Base-by-base conservation (phyloP, 2,888 invertebrate genomes). In the Maniola hyperantus region DNA sequence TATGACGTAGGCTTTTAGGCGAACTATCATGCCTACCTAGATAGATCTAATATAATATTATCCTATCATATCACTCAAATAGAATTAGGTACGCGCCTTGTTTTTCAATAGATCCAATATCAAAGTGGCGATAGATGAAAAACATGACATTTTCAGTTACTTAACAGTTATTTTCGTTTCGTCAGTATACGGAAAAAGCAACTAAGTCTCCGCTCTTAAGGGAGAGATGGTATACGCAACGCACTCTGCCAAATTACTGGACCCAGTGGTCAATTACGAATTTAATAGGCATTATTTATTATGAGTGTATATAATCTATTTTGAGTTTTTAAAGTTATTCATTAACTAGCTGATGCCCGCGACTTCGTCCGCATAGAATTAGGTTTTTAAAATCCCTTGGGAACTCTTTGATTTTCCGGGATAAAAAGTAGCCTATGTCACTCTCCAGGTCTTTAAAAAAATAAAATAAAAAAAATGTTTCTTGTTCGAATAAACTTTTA, bases 51-150 rank as follows among this genome's bases (percentile, higher is more conserved):
- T 26, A 57, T n/a, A n/a, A n/a, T n/a, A n/a, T n/a, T n/a, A n/a
- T n/a, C n/a, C n/a, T n/a, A n/a, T n/a, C n/a, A n/a, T 13, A 57
- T 57, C 42, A 15, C 11, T 2, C 46, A 59, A 59, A 59, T 46
- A 44, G 48, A 59, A 59, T 48, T 59, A 26, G 26, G 26, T 26
- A 59, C 46, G 13, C 33, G 46, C 11, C 59, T 34, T 48, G 48
- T 34, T 59, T 59, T 59, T 59, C 59, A 59, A 59, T 48, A 57
- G 33, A 48, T 59, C 59, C 48, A 59, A 59, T 59, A 34, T 59
- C 46, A 59, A 59, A 59, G 46, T 59, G 59, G 46, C 15, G 15
- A 11, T 48, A 34, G 34, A 59, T 46, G 36, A 59, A 59, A 59
- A 59, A 46, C 46, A 34, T 46, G 46, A 59, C 48, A 59, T 59